Evolutionary conservation across 2,888 invertebrate species (phyloP).

Genomic region (Scrobipalpa costella): DNA sequence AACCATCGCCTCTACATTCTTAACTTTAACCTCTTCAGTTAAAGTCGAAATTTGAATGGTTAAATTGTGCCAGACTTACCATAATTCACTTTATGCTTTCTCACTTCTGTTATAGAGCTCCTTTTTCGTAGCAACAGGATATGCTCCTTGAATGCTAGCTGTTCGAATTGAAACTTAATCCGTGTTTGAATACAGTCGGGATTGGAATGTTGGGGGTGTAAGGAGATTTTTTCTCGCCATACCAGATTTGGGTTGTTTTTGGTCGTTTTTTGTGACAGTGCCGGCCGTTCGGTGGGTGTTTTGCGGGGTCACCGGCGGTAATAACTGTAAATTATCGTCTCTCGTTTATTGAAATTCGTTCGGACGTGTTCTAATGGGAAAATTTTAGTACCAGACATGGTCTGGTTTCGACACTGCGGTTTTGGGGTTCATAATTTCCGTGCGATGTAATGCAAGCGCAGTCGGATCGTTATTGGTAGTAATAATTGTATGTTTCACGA

Average conservation of each 20-base stretch:
- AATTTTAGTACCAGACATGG: constrained; percentile 48
- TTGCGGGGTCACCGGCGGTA: constrained; percentile 79
- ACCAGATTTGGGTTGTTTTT: constrained; percentile 74
- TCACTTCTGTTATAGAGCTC: constrained; percentile 78
- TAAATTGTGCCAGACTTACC: constrained; percentile 42
- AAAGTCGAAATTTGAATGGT: constrained; percentile 26
- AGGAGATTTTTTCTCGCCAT: constrained; percentile 69
- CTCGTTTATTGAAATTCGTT: constrained; percentile 75
- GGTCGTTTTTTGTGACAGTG: constrained; percentile 71
- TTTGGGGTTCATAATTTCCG: constrained; percentile 5
- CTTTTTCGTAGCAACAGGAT: constrained; percentile 63
- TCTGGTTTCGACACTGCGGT: constrained; percentile 20
- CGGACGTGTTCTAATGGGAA: constrained; percentile 68
- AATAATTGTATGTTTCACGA: background rate
- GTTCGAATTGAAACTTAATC: constrained; percentile 42
- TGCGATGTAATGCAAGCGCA: background rate
- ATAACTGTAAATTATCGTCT: constrained; percentile 80
- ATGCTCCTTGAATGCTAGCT: constrained; percentile 27
- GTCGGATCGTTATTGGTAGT: background rate
- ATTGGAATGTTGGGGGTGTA: constrained; percentile 40
- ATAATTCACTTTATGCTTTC: constrained; percentile 78
- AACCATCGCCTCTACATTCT: constrained; percentile 39
- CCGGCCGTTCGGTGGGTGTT: constrained; percentile 73
- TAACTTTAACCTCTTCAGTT: constrained; percentile 42
- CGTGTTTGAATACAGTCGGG: constrained; percentile 43